Evolutionary conservation across 1,140 invertebrate species (phyloP).

Genomic region (Carcinoscorpius rotundicauda): DNA sequence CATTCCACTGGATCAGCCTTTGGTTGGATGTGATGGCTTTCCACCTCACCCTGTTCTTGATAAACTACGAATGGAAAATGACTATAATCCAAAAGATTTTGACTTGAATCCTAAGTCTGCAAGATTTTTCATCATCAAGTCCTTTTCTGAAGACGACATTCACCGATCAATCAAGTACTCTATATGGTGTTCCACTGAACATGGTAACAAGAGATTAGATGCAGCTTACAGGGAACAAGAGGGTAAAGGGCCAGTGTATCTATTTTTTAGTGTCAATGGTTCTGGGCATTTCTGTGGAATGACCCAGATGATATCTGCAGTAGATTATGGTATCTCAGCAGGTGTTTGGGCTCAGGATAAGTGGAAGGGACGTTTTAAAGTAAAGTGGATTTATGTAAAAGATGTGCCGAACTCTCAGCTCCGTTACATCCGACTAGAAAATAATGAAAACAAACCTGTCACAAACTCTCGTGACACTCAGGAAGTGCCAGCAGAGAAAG

Average conservation of each 20-base stretch:
- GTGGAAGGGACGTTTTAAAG: conserved; percentile 85
- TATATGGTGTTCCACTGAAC: conserved; percentile 97
- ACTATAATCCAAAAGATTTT: conserved; percentile 88
- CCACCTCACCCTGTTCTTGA: conserved; percentile 50
- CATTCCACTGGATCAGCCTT: conserved; percentile 10
- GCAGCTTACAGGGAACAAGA: conserved; percentile 72
- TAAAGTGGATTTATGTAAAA: conserved; percentile 98
- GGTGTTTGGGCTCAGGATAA: conserved; percentile 85
- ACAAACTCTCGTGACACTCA: conserved; percentile 95
- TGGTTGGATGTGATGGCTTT: background rate
- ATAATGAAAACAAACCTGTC: conserved; percentile 97
- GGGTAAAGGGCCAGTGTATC: conserved; percentile 63
- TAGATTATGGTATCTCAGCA: conserved; percentile 59
- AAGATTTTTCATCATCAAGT: conserved; percentile 94
- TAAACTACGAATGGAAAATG: conserved; percentile 76
- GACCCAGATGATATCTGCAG: conserved; percentile 91
- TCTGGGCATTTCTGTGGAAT: conserved; percentile 92
- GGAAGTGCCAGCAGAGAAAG: conserved; percentile 86
- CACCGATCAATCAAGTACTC: conserved; percentile 96
- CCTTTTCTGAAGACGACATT: conserved; percentile 96
- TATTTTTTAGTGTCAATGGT: conserved; percentile 93
- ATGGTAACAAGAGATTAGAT: conserved; percentile 90
- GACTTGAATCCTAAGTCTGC: conserved; percentile 71
- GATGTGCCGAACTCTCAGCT: conserved; percentile 65
- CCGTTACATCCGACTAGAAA: conserved; percentile 86